A percentile compares a stretch with the other conserved stretches of the same genome.
Evolutionary conservation across 2,113 vertebrate genomes (phyloP).

Genomic region (Microtus pennsylvanicus): DNA sequence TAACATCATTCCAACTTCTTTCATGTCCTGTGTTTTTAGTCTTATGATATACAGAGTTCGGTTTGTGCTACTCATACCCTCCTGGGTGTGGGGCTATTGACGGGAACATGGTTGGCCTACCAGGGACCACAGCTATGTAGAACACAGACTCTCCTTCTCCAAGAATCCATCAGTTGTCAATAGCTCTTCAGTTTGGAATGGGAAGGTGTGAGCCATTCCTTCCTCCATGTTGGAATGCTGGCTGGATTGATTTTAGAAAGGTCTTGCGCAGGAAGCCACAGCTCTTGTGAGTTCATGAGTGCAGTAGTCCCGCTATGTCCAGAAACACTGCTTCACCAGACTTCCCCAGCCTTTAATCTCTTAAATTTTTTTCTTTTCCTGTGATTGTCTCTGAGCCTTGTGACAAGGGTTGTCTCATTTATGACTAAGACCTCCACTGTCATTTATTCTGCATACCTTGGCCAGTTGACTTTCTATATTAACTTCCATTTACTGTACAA

Average conservation of each 20-base stretch:
- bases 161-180: background rate
- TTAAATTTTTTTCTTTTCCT: background rate
- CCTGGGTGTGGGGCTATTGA: background rate
- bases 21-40: background rate
- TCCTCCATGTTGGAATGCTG: background rate
- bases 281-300: background rate
- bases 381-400: background rate
- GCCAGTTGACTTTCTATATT: background rate
- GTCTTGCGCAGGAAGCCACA: background rate
- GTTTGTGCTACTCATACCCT: background rate
- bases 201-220: background rate
- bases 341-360: background rate
- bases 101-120: background rate
- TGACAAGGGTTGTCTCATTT: background rate
- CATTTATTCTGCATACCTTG: background rate
- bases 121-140: background rate
- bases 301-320: background rate
- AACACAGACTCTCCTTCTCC: background rate
- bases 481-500: background rate
- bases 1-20: background rate
- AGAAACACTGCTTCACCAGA: background rate
- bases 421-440: background rate
- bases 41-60: background rate
- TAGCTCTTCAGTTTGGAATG: background rate
- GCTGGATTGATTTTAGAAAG: background rate